A percentile compares a stretch with the other conserved stretches of the same genome.
Conservation (phyloP, 2,797 vertebrate genomes). For the Florisuga fusca region DNA sequence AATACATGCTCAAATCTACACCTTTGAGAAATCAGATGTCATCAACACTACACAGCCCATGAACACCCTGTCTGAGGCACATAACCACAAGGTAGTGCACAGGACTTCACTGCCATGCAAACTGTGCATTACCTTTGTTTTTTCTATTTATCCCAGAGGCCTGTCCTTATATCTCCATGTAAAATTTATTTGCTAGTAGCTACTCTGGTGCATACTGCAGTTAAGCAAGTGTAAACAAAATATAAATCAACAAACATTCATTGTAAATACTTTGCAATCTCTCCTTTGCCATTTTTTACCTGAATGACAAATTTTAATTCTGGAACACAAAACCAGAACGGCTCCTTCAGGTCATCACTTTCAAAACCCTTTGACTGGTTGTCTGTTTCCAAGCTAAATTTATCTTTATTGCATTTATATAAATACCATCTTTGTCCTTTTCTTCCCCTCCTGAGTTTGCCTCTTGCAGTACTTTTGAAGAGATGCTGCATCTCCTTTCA, state of each 20-base stretch:
- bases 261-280: constrained; percentile 20
- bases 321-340: neutral
- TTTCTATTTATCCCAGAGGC: neutral
- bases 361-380: neutral
- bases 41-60: neutral
- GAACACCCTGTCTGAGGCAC: neutral
- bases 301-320: neutral
- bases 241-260: neutral
- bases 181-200: neutral
- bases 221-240: constrained; percentile 13
- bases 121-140: neutral
- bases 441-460: neutral
- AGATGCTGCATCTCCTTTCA: neutral
- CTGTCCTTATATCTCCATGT: neutral
- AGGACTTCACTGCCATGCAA: neutral
- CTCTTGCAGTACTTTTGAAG: constrained; percentile 50
- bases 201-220: neutral
- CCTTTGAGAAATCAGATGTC: constrained; percentile 6
- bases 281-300: neutral
- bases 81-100: neutral
- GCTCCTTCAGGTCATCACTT: neutral
- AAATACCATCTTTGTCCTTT: constrained; percentile 42
- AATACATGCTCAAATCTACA: neutral
- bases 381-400: constrained; percentile 35
- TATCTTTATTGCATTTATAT: constrained; percentile 23